Conservation (phyloP, 2,888 invertebrate species). For the Campoletis raptor region DNA sequence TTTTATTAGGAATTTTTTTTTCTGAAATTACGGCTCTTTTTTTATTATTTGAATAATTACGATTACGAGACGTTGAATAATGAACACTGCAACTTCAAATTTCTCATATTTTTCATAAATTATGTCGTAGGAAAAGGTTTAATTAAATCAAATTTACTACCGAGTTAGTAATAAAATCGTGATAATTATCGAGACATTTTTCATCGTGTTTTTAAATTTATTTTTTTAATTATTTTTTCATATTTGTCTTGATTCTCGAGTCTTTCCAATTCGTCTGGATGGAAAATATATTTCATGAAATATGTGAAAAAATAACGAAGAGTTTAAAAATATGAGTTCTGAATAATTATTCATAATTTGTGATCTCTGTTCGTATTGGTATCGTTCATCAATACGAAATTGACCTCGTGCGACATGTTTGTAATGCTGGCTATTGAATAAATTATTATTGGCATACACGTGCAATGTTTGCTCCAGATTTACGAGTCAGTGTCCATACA, state of each 20-base stretch:
- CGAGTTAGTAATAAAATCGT: neutral
- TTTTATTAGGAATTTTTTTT: neutral
- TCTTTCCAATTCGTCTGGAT: neutral
- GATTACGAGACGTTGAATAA: neutral
- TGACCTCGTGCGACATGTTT: constrained; percentile 26
- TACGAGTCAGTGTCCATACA: constrained; percentile 3
- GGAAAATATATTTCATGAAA: neutral
- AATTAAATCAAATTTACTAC: neutral
- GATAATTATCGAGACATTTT: neutral
- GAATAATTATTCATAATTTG: neutral
- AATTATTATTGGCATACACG: constrained; percentile 34
- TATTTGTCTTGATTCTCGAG: neutral
- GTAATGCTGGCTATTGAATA: constrained; percentile 28
- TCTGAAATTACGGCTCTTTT: neutral
- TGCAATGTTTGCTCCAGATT: constrained; percentile 36
- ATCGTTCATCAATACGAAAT: constrained; percentile 10
- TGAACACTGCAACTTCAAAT: neutral
- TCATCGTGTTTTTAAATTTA: neutral
- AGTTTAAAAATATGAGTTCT: neutral
- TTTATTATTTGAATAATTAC: neutral
- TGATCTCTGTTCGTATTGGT: neutral
- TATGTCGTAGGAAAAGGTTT: neutral
- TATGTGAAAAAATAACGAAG: neutral
- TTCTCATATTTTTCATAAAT: neutral
- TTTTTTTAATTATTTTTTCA: neutral